phyloP scores from a whole-genome alignment of 2,113 vertebrate species.

The Vimba vimba region DNA sequence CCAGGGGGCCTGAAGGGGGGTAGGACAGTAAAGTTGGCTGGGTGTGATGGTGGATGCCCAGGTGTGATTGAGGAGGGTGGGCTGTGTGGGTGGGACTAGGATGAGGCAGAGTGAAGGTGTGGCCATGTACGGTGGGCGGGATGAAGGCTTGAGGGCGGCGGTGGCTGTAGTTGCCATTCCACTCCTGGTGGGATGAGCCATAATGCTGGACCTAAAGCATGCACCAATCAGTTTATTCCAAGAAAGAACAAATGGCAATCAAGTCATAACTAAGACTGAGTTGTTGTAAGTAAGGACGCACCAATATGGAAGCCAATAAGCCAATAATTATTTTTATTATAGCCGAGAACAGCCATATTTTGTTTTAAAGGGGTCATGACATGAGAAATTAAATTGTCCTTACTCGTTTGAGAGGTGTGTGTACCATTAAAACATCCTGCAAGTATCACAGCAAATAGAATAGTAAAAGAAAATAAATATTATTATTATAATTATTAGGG shows the following conservation, averaged over 20 bases:
- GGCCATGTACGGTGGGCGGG: constrained; percentile 83
- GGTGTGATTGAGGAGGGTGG: constrained; percentile 83
- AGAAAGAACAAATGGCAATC: too few relatives aligned
- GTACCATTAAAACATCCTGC: too few relatives aligned
- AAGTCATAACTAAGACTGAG: background rate
- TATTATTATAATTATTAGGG: too few relatives aligned
- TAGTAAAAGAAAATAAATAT: too few relatives aligned
- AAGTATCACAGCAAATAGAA: too few relatives aligned
- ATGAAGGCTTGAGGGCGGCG: constrained; percentile 92
- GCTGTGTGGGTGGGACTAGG: constrained; percentile 88
- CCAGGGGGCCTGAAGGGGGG: constrained; percentile 84
- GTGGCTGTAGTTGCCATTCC: constrained; percentile 91
- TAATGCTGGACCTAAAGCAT: constrained; percentile 89
- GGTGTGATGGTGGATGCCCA: constrained; percentile 83
- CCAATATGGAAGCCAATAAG: background rate
- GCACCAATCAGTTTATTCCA: background rate
- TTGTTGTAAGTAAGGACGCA: background rate
- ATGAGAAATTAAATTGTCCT: background rate
- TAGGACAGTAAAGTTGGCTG: constrained; percentile 90
- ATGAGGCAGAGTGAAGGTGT: constrained; percentile 89
- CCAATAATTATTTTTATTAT: background rate
- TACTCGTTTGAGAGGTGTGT: background rate
- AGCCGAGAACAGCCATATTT: background rate
- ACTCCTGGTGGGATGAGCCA: constrained; percentile 87
- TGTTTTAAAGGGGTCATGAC: background rate